A percentile compares a stretch with the other conserved stretches of the same genome.
phyloP scores from a whole-genome alignment of 2,797 vertebrate species.

The Tiaroga cobitis region DNA sequence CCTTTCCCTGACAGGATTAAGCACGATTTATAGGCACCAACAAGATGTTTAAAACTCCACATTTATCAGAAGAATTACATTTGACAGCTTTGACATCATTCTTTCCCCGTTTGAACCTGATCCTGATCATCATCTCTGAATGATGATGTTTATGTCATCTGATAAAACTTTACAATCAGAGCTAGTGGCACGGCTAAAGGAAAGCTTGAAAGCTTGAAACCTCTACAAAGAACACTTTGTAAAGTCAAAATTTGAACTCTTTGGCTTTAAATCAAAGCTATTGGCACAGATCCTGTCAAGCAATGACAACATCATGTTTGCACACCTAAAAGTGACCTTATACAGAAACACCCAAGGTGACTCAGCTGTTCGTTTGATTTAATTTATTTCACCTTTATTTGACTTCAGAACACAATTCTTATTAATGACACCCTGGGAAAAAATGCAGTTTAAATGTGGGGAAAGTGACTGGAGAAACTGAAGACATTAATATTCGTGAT shows the following conservation, averaged over 20 bases:
- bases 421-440: not conserved
- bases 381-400: not conserved
- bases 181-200: not conserved
- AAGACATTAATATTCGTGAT: not conserved
- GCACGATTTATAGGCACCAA: not conserved
- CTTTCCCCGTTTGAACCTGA: not conserved
- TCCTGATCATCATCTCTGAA: not conserved
- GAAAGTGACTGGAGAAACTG: not conserved
- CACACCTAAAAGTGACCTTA: not conserved
- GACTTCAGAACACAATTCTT: not conserved
- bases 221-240: not conserved
- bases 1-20: not conserved
- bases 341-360: not conserved
- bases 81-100: not conserved
- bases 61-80: slow-evolving; percentile 1
- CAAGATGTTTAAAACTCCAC: not conserved
- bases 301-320: not conserved
- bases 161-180: not conserved
- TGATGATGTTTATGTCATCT: not conserved
- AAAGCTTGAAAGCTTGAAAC: not conserved
- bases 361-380: not conserved
- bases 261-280: not conserved
- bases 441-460: not conserved
- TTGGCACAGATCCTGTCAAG: not conserved
- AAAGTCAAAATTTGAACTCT: not conserved